Conservation (phyloP, 2,113 vertebrate genomes). For the Bothrops jararaca region DNA sequence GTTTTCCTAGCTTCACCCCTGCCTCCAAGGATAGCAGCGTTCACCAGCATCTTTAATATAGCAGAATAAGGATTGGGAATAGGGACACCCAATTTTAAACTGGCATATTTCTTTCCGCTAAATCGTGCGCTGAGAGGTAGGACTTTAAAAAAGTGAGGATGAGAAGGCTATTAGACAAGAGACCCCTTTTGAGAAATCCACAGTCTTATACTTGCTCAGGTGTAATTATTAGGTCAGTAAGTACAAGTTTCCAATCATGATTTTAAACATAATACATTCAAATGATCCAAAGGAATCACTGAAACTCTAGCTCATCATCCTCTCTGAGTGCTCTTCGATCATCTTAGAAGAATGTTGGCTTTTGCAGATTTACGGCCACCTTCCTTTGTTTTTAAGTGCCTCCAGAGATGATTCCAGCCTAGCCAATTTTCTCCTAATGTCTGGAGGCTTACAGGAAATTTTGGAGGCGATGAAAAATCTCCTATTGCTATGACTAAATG, state of each 20-base stretch:
- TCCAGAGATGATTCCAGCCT: not conserved
- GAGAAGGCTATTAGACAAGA: not conserved
- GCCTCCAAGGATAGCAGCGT: not conserved
- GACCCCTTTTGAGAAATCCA: not conserved
- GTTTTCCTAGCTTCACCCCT: not conserved
- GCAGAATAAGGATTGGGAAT: not conserved
- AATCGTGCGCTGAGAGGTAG: not conserved
- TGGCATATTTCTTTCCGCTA: not conserved
- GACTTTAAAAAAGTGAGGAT: not conserved
- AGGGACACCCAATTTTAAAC: not conserved
- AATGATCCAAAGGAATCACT: not conserved
- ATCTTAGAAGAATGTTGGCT: not conserved
- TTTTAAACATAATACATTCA: not conserved
- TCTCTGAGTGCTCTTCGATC: not conserved
- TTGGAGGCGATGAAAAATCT: not conserved
- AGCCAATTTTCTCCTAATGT: not conserved
- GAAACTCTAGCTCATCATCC: not conserved
- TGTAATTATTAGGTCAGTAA: not conserved
- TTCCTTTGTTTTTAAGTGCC: conserved; percentile 11
- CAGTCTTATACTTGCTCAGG: not conserved
- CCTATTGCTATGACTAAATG: not conserved
- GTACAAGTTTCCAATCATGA: not conserved
- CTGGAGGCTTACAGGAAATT: not conserved
- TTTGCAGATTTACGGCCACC: not conserved
- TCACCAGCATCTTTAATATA: not conserved